Evolutionary conservation across 2,113 vertebrate genomes (phyloP).

Genomic region (Amphiprion ocellaris): DNA sequence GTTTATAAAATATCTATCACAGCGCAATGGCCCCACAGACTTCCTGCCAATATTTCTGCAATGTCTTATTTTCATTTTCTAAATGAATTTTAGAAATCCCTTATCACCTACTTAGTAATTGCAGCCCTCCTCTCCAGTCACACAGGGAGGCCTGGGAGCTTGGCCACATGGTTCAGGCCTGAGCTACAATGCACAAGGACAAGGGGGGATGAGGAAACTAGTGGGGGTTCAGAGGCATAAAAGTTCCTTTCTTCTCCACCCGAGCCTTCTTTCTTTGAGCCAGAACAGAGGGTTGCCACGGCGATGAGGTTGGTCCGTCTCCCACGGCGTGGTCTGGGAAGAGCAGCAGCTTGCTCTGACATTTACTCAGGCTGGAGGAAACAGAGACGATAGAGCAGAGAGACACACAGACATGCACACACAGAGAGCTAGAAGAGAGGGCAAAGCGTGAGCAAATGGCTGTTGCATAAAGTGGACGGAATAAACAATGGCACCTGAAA

Average conservation of each 20-base stretch:
- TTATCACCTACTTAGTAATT: slow-evolving; percentile 52
- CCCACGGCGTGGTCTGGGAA: slow-evolving; percentile 85
- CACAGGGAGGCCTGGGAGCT: slow-evolving; percentile 79
- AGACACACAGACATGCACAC: slow-evolving; percentile 43
- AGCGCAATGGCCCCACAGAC: not conserved
- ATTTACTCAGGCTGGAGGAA: slow-evolving; percentile 83
- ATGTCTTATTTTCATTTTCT: slow-evolving; percentile 20
- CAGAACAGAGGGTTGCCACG: slow-evolving; percentile 86
- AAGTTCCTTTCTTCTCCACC: slow-evolving; percentile 85
- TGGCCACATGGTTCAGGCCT: slow-evolving; percentile 82
- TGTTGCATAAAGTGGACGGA: slow-evolving; percentile 39
- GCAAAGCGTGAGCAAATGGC: slow-evolving; percentile 43
- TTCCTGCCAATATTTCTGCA: slow-evolving; percentile 26
- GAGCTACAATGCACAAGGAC: slow-evolving; percentile 74
- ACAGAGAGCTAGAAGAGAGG: slow-evolving; percentile 6
- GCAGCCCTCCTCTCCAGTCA: slow-evolving; percentile 39
- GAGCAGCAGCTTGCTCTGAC: slow-evolving; percentile 87
- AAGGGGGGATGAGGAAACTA: slow-evolving; percentile 70
- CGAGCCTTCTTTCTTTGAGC: slow-evolving; percentile 80
- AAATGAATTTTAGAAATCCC: slow-evolving; percentile 35
- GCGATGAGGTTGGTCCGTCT: slow-evolving; percentile 86
- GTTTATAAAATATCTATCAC: slow-evolving; percentile 25
- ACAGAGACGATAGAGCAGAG: slow-evolving; percentile 69
- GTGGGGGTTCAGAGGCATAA: slow-evolving; percentile 80
- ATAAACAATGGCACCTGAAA: slow-evolving; percentile 72